A percentile compares a stretch with the other conserved stretches of the same genome.
phyloP scores from a whole-genome alignment of 1,140 invertebrate species.

The Ceratosolen fusciceps region DNA sequence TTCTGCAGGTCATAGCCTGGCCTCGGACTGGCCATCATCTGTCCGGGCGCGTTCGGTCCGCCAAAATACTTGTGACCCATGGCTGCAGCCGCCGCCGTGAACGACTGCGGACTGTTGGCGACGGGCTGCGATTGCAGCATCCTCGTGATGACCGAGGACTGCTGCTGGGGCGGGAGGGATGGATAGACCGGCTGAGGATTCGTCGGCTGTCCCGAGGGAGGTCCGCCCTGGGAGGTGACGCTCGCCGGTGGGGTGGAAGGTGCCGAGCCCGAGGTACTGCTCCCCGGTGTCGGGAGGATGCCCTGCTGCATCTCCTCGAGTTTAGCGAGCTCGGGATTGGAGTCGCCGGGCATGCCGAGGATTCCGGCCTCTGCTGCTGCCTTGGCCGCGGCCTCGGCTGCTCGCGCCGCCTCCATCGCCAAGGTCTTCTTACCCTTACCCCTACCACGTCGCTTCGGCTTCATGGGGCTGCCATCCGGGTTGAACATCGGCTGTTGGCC shows the following conservation, averaged over 20 bases:
- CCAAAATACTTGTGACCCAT: conserved; percentile 72
- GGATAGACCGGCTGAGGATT: conserved; percentile 63
- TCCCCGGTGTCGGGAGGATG: conserved; percentile 67
- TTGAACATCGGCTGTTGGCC: conserved; percentile 59
- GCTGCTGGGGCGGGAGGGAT: conserved; percentile 61
- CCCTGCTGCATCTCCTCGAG: conserved; percentile 59
- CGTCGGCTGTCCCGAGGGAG: conserved; percentile 56
- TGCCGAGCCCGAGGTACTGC: conserved; percentile 68
- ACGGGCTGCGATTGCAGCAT: conserved; percentile 75
- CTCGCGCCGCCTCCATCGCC: conserved; percentile 70
- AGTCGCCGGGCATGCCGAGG: conserved; percentile 58
- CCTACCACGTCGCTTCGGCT: conserved; percentile 71
- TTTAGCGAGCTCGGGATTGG: conserved; percentile 62
- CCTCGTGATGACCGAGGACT: conserved; percentile 76
- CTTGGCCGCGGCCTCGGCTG: conserved; percentile 67
- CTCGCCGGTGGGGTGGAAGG: conserved; percentile 65
- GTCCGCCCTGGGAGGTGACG: conserved; percentile 53
- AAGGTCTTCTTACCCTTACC: conserved; percentile 75
- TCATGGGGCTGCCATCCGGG: conserved; percentile 64
- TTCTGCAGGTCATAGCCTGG: conserved; percentile 66
- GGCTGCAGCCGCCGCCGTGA: conserved; percentile 67
- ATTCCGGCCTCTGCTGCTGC: conserved; percentile 54
- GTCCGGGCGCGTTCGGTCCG: conserved; percentile 57
- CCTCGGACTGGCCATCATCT: conserved; percentile 65
- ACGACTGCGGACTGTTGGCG: conserved; percentile 64